Evolutionary conservation across 2,797 vertebrate genomes (phyloP), one percentile per base, ranked within the genome.

Genomic region (Vireo griseus): DNA sequence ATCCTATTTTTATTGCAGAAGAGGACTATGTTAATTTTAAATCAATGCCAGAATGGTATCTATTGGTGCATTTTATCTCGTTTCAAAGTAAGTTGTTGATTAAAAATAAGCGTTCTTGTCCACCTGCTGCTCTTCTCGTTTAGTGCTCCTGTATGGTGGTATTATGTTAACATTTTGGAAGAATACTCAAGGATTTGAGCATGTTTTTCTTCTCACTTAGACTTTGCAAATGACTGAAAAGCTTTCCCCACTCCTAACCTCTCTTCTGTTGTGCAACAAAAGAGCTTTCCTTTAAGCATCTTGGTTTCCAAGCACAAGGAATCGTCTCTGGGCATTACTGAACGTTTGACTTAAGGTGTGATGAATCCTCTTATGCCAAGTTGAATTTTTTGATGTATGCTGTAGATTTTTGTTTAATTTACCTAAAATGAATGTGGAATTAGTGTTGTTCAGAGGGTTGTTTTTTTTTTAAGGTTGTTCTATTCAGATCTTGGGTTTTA

Each of bases 201-300:
- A 90, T 95, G 91, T 96, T 96, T 96, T 95, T 96, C 91, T 94
- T 97, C 91, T 97, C 45, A 2, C 92, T 92, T 97, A 96, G 95
- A 94, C 94, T 84, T 94, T 96, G 92, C 96, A 96, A 95, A 96
- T 93, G 95, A 95, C 96, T 96, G 96, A 96, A 96, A 97, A 96
- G 92, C 92, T 94, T 97, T 96, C 94, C 96, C 80, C 57, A 94
- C 93, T 95, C 93, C 88, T 96, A 94, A 94, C 92, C 91, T 94
- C 85, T 91, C 96, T 95, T 80, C 86, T 94, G 86, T 91, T 96
- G 86, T 95, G 87, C 93, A 88, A 91, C 83, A 94, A 95, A 95
- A 95, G 86, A 86, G 52, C 81, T 89, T 92, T 96, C 94, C 93
- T 91, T 95, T 96, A 90, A 94, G 81, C 94, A 90, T 71, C 90